Evolutionary conservation across 1,140 invertebrate species (phyloP), one percentile per base, ranked within the genome.

Genomic region (Drosophila micromelanica): DNA sequence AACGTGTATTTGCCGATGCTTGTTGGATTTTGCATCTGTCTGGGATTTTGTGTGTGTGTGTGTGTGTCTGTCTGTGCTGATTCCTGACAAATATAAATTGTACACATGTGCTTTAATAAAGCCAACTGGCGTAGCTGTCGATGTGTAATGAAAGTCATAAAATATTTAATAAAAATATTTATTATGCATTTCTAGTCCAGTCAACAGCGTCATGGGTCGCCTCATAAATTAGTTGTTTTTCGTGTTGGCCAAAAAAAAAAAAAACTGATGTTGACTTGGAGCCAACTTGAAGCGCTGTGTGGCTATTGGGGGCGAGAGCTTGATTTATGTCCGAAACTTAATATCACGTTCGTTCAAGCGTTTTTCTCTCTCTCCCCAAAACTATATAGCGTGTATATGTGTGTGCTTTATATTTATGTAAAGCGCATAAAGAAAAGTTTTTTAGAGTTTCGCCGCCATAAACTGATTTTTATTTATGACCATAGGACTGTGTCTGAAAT

Each of bases 141-240:
- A 89, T 87, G 84, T 87, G 78, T 79, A 82, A 87, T 87, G 82
- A 87, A 89, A 79, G 73, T 64, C 82, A 87, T 87, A 82, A 87
- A 87, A 87, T 87, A 87, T 87, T 87, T 87, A 87, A 87, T 87
- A 87, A 87, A 46, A 46, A 87, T 87, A 87, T 87, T 87, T 89
- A 86, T 68, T 82, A 82, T 82, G 72, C 86, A 80, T 76, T 78
- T 75, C n/a, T 20, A 52, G 56, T 43, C 40, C 73, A 74, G 64
- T 64, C 64, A 63, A 71, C 80, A 42, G 46, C 71, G 80, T 71
- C 38, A 54, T 49, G 46, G 54, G 42, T 61, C 64, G 71, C 46
- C 60, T 72, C 82, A 86, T 86, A 86, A 86, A 86, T 86, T 86
- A 86, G 82, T 86, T 78, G 75, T 87, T 86, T 86, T 86, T 87